Evolutionary conservation across 1,140 invertebrate genomes (phyloP).

Genomic region (Watersipora subatra): DNA sequence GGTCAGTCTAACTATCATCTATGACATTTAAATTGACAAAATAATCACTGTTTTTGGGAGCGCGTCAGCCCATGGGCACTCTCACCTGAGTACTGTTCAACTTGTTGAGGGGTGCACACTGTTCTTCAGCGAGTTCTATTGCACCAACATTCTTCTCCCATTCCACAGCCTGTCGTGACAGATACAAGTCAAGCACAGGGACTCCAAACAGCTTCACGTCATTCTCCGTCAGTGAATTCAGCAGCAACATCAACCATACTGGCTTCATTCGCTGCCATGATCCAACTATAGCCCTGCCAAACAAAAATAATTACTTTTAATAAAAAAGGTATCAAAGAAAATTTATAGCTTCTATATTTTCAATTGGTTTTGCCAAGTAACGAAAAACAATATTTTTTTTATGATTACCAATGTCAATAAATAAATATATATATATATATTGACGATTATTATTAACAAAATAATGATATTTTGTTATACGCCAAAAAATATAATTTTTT

Average conservation of each 20-base stretch:
- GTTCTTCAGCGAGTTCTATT: constrained; percentile 47
- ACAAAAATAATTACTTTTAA: too few relatives aligned
- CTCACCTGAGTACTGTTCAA: constrained; percentile 46
- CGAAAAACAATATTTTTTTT: too few relatives aligned
- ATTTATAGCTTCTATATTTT: not conserved
- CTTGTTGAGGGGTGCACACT: constrained; percentile 47
- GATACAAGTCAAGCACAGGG: constrained; percentile 46
- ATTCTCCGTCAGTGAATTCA: constrained; percentile 46
- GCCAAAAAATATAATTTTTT: too few relatives aligned
- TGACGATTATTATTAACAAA: not conserved
- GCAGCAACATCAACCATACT: constrained; percentile 48
- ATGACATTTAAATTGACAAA: too few relatives aligned
- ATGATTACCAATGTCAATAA: too few relatives aligned
- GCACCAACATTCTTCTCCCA: constrained; percentile 44
- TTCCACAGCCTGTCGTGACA: constrained; percentile 45
- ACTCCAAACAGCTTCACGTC: constrained; percentile 45
- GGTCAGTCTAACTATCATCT: too few relatives aligned
- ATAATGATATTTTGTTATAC: too few relatives aligned
- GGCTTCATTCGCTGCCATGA: constrained; percentile 47
- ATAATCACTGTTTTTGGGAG: too few relatives aligned
- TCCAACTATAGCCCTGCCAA: constrained; percentile 44
- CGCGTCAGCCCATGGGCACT: too few relatives aligned
- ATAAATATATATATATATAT: too few relatives aligned
- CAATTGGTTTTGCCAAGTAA: too few relatives aligned
- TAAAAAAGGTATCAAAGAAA: constrained; percentile 16